A percentile compares a stretch with the other conserved stretches of the same genome.
phyloP scores from a whole-genome alignment of 2,113 vertebrate species.

The Edolisoma coerulescens region DNA sequence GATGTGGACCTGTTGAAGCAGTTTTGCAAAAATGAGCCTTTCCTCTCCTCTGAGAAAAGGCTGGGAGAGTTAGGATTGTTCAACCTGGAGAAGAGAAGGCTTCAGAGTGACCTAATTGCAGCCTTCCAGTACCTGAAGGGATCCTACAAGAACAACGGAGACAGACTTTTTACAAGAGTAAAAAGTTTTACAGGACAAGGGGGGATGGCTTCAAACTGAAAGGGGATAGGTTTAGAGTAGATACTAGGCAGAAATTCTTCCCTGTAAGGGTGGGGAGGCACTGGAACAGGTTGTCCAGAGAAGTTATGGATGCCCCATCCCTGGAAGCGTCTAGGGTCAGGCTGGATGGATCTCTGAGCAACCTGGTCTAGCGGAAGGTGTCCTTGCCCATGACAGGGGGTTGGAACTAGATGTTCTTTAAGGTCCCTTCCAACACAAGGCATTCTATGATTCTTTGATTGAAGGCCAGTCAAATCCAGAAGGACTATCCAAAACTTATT shows the following conservation, averaged over 20 bases:
- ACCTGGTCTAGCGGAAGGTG: background rate
- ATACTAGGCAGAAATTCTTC: background rate
- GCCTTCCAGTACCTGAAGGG: background rate
- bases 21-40: no score
- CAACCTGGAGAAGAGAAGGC: background rate
- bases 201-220: background rate
- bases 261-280: background rate
- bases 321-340: background rate
- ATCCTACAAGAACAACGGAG: rapidly evolving
- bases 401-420: background rate
- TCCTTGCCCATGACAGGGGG: background rate
- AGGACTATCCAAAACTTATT: background rate
- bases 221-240: background rate
- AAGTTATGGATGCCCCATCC: background rate
- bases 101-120: background rate
- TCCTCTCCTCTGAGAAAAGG: background rate
- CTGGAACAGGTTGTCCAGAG: background rate
- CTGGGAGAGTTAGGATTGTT: background rate
- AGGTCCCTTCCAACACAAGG: background rate
- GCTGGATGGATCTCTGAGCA: background rate
- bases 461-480: background rate
- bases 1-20: background rate
- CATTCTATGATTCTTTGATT: background rate
- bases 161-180: background rate
- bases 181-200: background rate